Base-by-base conservation (phyloP, 2,113 vertebrate genomes). In the Oreochromis spilurus region DNA sequence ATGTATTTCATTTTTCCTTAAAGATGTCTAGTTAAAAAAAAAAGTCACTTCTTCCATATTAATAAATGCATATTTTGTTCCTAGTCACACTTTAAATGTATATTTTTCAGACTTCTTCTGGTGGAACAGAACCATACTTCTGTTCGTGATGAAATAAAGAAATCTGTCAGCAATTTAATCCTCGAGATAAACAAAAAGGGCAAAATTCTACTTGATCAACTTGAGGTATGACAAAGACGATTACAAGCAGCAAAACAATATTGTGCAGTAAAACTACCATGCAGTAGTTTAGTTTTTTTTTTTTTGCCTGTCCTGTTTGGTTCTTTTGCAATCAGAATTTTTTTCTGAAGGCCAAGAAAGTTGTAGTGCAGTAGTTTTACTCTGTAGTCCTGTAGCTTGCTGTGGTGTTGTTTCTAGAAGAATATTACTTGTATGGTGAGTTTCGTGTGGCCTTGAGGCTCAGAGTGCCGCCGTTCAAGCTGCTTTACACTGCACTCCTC, bases 181-280 rank as follows among this genome's bases (percentile, higher is more conserved):
- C 96, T 98, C 45, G 98, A 99, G 95, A 98, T 99, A 89, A 99
- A 99, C 93, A 98, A 98, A 95, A 98, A 98, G 84, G 98, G 98
- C 48, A 98, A 98, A 96, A 97, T 97, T 88, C 91, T 99, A 5
- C 93, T 98, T 7, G 97, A 97, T 95, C 98, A 99, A 19, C 96
- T 99, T 21, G 98, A 99, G 98, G 98, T 99, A 96, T 90, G 94
- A 65, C 34, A 29, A 54, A 31, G 21, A 12, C 2, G 2, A 52
- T 31, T 34, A 77, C 16, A 52, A 34, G 26, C 29, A 77, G 26
- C 3, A 77, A 77, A 77, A 77, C 26, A 50, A n/a, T 52, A 10
- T 26, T n/a, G 16, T 52, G 16, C 31, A 34, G 38, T 72, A 26
- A 65, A 57, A 26, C 54, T 26, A 26, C 13, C 54, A 36, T 65